Conservation (phyloP, 1,140 invertebrate species). For the Aphaenogaster ashmeadi region DNA sequence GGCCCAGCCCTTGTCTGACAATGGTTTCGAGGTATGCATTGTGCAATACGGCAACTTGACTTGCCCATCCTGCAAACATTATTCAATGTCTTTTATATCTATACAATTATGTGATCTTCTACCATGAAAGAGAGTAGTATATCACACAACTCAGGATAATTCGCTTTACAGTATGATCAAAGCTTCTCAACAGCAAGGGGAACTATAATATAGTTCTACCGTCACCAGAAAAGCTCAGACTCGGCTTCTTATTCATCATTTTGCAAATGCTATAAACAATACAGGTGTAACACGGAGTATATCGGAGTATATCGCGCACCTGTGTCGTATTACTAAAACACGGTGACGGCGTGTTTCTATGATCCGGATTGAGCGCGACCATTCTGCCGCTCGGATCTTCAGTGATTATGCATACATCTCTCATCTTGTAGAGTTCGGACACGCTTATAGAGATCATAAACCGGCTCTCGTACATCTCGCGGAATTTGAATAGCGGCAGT, state of each 20-base stretch:
- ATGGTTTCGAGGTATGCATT: conserved; percentile 88
- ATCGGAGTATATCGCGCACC: conserved; percentile 73
- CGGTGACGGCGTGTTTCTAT: conserved; percentile 88
- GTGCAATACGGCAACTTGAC: conserved; percentile 89
- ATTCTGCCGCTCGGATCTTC: conserved; percentile 92
- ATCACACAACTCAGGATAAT: conserved; percentile 46
- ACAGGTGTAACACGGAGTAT: conserved; percentile 24
- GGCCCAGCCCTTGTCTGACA: conserved; percentile 91
- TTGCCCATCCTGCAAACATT: conserved; percentile 84
- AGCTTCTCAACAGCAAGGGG: conserved; percentile 74
- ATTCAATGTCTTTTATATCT: conserved; percentile 26
- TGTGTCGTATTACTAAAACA: conserved; percentile 83
- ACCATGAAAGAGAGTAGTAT: background rate
- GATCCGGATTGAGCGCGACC: conserved; percentile 89
- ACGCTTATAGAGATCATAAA: conserved; percentile 93
- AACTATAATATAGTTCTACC: conserved; percentile 80
- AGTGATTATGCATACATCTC: conserved; percentile 92
- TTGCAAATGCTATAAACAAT: conserved; percentile 8
- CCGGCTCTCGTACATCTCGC: conserved; percentile 94
- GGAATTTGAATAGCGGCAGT: conserved; percentile 94
- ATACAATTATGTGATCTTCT: background rate
- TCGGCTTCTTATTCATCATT: conserved; percentile 79
- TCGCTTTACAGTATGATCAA: conserved; percentile 83
- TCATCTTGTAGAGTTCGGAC: conserved; percentile 94
- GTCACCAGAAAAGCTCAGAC: conserved; percentile 74